These are phyloP conservation scores for Plagodis pulveraria DNA, from an alignment of 2,888 invertebrate genomes.

Conservation along the genomic window DNA sequence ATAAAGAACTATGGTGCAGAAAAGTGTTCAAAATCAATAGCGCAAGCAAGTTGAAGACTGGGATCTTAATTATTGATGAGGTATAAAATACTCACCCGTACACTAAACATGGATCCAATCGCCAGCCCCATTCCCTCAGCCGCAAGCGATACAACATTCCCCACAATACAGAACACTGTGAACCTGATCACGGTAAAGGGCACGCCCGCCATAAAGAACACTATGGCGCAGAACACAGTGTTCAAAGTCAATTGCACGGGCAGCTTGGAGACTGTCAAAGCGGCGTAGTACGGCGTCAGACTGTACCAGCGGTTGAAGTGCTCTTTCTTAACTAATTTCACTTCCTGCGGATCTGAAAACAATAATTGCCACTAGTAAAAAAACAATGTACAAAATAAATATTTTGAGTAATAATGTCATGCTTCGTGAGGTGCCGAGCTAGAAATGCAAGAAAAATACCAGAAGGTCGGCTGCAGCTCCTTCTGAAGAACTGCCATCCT, in stretches of 20 bases:
- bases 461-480: no score
- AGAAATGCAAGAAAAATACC: no score
- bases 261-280: constrained; percentile 86
- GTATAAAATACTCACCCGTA: constrained; percentile 79
- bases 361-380: no score
- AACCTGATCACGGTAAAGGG: constrained; percentile 88
- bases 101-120: constrained; percentile 89
- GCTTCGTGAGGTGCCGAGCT: no score
- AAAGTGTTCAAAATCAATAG: no score
- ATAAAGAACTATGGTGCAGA: no score
- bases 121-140: constrained; percentile 92
- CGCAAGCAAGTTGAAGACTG: no score
- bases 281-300: constrained; percentile 87
- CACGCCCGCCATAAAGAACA: constrained; percentile 88
- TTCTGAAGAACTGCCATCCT: no score
- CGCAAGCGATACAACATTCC: constrained; percentile 88
- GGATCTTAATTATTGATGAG: no score
- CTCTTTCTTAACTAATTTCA: constrained; percentile 88
- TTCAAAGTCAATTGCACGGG: constrained; percentile 86
- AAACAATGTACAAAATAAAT: no score
- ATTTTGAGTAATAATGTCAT: no score
- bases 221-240: constrained; percentile 84
- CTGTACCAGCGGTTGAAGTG: constrained; percentile 89
- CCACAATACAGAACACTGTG: constrained; percentile 87
- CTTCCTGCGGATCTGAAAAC: constrained; percentile 87